phyloP scores from a whole-genome alignment of 2,113 vertebrate genomes.

The Dasyurus viverrinus region DNA sequence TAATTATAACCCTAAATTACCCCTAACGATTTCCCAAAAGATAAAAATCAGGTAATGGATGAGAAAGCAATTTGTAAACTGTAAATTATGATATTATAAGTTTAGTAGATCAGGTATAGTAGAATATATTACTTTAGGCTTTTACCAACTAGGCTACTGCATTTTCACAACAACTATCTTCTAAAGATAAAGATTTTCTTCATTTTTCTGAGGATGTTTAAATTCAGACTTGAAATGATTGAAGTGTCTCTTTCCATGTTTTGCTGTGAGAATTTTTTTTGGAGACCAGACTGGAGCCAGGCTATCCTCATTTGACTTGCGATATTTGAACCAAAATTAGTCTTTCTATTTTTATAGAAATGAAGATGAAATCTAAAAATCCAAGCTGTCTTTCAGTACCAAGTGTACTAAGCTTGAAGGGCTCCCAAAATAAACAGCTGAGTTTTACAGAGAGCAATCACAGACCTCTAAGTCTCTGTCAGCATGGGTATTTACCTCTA shows the following conservation, averaged over 20 bases:
- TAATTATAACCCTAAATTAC: background rate
- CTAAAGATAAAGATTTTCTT: conserved; percentile 47
- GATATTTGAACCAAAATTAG: conserved; percentile 71
- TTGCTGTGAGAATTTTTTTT: conserved; percentile 21
- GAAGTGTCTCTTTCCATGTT: conserved; percentile 46
- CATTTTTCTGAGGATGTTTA: conserved; percentile 45
- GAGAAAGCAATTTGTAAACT: background rate
- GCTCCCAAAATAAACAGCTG: conserved; percentile 80
- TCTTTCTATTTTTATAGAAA: conserved; percentile 72
- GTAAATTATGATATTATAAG: background rate
- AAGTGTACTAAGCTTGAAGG: conserved; percentile 75
- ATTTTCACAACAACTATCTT: conserved; percentile 23
- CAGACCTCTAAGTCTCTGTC: conserved; percentile 47
- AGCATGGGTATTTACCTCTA: conserved; percentile 36
- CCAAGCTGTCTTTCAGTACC: conserved; percentile 79
- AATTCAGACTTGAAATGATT: conserved; percentile 36
- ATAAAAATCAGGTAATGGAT: background rate
- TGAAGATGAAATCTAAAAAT: conserved; percentile 76
- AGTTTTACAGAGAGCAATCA: conserved; percentile 71
- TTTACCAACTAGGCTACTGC: background rate
- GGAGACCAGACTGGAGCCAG: conserved; percentile 53
- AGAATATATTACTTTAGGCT: background rate
- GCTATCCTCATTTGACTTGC: conserved; percentile 76
- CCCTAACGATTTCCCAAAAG: background rate
- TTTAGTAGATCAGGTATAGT: background rate